Percentiles rank a stretch among this genome's conserved stretches.
Evolutionary conservation across 2,797 vertebrate genomes (phyloP).

Genomic region (Halcyon chelicuti): DNA sequence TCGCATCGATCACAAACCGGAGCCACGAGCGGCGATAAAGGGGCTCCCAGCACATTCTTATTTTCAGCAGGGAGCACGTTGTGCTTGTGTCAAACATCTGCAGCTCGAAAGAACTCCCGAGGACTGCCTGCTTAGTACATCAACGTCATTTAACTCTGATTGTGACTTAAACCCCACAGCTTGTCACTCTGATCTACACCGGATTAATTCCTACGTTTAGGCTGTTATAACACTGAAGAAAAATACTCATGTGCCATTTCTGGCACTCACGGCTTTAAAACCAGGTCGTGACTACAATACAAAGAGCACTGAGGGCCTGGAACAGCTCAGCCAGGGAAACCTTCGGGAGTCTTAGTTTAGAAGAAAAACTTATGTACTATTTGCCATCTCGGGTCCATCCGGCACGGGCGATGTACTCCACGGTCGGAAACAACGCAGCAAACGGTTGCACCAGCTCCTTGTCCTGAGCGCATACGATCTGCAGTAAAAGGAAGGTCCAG

Average conservation of each 20-base stretch:
- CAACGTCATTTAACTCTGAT: not conserved
- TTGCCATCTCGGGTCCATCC: conserved; percentile 96
- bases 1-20: not conserved
- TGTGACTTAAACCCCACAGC: not conserved
- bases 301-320: rapidly evolving
- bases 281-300: not conserved
- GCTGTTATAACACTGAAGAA: not conserved
- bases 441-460: conserved; percentile 93
- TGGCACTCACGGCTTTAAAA: not conserved
- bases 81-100: not conserved
- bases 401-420: conserved; percentile 94
- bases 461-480: conserved; percentile 89
- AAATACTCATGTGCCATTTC: not conserved
- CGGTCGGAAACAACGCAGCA: conserved; percentile 87
- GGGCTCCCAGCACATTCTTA: not conserved
- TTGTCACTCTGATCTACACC: not conserved
- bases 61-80: not conserved
- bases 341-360: not conserved
- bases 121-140: not conserved
- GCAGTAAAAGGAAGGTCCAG: conserved; percentile 9
- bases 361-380: conserved; percentile 83
- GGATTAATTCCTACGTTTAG: not conserved
- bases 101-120: not conserved
- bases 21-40: not conserved
- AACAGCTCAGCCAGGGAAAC: not conserved